phyloP scores from a whole-genome alignment of 2,888 invertebrate species.

The Acanthosepion pharaonis region DNA sequence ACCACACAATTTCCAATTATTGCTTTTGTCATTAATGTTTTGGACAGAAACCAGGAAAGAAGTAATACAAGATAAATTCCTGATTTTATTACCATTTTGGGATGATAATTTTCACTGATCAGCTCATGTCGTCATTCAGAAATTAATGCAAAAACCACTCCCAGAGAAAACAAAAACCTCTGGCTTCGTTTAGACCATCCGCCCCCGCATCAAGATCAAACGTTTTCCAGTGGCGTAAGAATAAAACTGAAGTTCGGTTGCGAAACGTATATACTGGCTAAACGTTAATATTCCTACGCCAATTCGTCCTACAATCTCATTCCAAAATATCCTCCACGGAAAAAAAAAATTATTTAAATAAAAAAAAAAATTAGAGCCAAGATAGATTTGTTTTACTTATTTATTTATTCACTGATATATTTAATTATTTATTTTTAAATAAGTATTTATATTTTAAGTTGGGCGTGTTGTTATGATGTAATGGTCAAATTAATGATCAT shows the following conservation, averaged over 20 bases:
- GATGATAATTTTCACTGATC: not conserved
- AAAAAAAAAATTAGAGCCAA: not conserved
- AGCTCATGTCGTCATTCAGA: not conserved
- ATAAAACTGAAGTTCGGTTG: not conserved
- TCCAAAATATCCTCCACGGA: not conserved
- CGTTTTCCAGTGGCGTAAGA: not conserved
- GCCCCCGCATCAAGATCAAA: not conserved
- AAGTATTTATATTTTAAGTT: not conserved
- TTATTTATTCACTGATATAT: not conserved
- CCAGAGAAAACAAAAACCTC: not conserved
- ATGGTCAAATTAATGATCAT: not conserved
- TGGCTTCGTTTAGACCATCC: not conserved
- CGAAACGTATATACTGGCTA: not conserved
- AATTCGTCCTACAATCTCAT: not conserved
- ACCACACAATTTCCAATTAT: not conserved
- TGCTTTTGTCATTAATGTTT: not conserved
- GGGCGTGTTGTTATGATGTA: not conserved
- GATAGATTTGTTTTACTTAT: not conserved
- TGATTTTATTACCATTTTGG: not conserved
- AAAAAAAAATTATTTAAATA: not conserved
- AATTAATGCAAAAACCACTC: not conserved
- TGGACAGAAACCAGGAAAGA: not conserved
- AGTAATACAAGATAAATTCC: not conserved
- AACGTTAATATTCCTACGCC: not conserved
- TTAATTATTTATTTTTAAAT: not conserved